Base-by-base conservation (phyloP, 2,888 invertebrate genomes). In the Aspidiotus rigidus region DNA sequence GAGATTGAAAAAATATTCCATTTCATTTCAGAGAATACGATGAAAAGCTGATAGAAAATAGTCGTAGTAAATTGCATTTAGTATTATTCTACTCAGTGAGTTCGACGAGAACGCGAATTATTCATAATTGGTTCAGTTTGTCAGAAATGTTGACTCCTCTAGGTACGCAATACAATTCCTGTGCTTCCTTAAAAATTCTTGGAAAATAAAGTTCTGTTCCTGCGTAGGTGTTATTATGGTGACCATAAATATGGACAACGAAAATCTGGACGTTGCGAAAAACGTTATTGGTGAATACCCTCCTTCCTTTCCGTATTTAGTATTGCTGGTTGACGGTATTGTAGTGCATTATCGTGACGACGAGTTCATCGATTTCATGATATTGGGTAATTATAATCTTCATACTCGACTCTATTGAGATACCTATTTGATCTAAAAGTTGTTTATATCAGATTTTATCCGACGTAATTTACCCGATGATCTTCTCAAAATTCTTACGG, bases 381-480 rank as follows among this genome's bases (percentile, higher is more conserved):
- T 67, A 17, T 60, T 67, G 59, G 67, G 67, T 67, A 60, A 13
- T 56, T 56, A 10, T 56, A n/a, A 16, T 17, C 7, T 10, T 56
- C 7, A 10, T 15, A 56, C n/a, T 53, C n/a, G 5, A 28, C 28
- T 28, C 28, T 5, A 28, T 53, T 5, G 53, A 5, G 7, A 39
- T 59, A 44, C 10, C n/a, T 71, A 61, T 9, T 69, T 64, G 41
- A 13, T 16, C 28, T 69, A 17, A 54, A 70, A 59, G 55, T 44
- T 55, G 56, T 63, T 69, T 71, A 60, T 77, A 77, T 54, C 78
- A 88, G 93, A 92, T 75, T 97, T 95, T 80, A 85, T 94, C 73
- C 85, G 93, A 70, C 86, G 84, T 78, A 89, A 90, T 78, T 85
- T 97, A 79, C 95, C 95, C 0, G 89, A 88, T 77, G 88, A 85